Evolutionary conservation across 2,113 vertebrate genomes (phyloP), one percentile per base, ranked within the genome.

Genomic region (Phoenicopterus ruber): DNA sequence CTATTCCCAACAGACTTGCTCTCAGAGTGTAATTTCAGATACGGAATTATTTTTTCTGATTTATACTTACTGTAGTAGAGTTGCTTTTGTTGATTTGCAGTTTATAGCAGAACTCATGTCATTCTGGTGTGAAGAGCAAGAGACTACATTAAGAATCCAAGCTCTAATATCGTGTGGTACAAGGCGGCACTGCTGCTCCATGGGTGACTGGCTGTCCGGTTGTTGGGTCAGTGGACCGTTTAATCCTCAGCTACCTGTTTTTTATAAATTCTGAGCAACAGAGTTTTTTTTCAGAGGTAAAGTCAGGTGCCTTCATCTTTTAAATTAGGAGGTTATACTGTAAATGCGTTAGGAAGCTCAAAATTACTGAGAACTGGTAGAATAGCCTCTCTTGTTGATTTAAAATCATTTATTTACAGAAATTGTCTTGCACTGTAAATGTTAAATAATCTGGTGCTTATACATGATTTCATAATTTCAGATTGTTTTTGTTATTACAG

Each of bases 361-460:
- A 25, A 72, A 63, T n/a, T 66, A 73, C 2, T 83, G 24, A 72
- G 29, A 92, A 58, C 58, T 74, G 58, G 14, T 88, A 80, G 54
- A 62, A 34, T 34, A 86, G 63, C 40, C 20, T 95, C 54, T 86
- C 40, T 38, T 66, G 31, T 63, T 79, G 54, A 86, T 62, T 7
- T 65, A 52, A 73, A 78, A 62, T 61, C 21, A n/a, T 42, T 84
- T 84, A 74, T 65, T 86, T 52, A 47, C 17, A 88, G 71, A 74
- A 65, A 58, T 63, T 44, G 70, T 81, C 71, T 90, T 95, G 86
- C 80, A 84, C 77, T 93, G 80, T 92, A 88, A 88, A 74, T 44
- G 44, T 78, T 93, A 88, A 77, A 82, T 82, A 77, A 89, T 81
- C 42, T 94, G 94, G 88, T 97, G 93, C 90, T 96, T 90, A 77